Conservation (phyloP, 2,113 vertebrate species). For the Oreotragus oreotragus region DNA sequence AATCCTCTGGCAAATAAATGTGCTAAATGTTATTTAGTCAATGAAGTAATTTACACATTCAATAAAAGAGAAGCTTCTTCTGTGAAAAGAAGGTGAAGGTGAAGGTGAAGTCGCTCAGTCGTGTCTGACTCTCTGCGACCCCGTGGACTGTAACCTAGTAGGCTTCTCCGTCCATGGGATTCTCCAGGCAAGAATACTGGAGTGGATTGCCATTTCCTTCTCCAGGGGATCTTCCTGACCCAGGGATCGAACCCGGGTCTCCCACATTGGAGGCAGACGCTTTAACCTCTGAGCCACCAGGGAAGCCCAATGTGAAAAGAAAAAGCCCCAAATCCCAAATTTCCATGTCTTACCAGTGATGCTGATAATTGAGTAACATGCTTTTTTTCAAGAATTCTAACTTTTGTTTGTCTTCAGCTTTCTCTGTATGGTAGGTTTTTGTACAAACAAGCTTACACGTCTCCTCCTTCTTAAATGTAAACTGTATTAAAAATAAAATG, state of each 20-base stretch:
- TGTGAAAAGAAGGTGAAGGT: no score
- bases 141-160: no score
- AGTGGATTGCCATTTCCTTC: no score
- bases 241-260: no score
- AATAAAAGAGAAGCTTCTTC: not conserved
- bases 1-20: not conserved
- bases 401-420: constrained; percentile 83
- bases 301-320: no score
- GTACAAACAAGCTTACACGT: constrained; percentile 87
- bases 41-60: not conserved
- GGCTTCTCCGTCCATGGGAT: no score
- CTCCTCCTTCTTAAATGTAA: constrained; percentile 87
- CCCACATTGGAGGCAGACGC: no score
- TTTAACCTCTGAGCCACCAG: no score
- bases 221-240: no score
- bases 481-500: constrained; percentile 80
- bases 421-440: constrained; percentile 84
- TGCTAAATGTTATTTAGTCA: not conserved
- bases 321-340: not conserved
- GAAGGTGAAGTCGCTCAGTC: no score
- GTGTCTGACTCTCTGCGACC: no score
- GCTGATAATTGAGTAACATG: constrained; percentile 96
- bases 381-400: constrained; percentile 94
- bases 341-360: constrained; percentile 88
- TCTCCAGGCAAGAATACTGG: no score